These are phyloP conservation scores for Phrynocephalus versicolor DNA, from an alignment of 2,113 vertebrate genomes.

Conservation along the genomic window DNA sequence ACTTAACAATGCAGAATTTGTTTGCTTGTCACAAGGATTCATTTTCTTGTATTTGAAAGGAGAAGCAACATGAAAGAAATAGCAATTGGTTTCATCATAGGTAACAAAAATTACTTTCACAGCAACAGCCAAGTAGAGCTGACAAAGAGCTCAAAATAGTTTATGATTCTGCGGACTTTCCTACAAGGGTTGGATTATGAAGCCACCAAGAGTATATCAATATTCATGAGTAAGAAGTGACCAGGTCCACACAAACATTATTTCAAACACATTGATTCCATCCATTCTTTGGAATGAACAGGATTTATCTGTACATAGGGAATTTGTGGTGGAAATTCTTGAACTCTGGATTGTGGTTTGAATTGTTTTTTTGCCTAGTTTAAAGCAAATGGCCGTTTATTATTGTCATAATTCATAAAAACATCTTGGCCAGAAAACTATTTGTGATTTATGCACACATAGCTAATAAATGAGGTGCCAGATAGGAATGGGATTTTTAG, in stretches of 20 bases:
- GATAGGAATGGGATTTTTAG: no score
- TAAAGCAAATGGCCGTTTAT: no score
- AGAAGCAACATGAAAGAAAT: constrained; percentile 38
- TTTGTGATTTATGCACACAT: no score
- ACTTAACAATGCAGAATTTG: neutral
- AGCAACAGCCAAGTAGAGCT: constrained; percentile 38
- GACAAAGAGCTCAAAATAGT: constrained; percentile 13
- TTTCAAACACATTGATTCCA: no score
- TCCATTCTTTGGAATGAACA: neutral
- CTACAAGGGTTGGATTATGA: neutral
- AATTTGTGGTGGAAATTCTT: neutral
- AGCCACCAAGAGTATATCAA: neutral
- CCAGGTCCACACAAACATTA: neutral
- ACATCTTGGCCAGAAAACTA: no score
- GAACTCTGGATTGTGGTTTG: neutral
- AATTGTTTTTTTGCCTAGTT: no score
- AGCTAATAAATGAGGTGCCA: no score
- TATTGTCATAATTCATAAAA: no score
- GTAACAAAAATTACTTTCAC: constrained; percentile 53
- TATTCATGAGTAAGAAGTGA: neutral
- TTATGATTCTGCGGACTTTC: neutral
- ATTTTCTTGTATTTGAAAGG: constrained; percentile 8
- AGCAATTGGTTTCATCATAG: constrained; percentile 47
- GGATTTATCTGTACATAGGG: neutral
- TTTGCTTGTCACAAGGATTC: neutral